Conservation (phyloP, 2,888 invertebrate species). For the Onchidella celtica region DNA sequence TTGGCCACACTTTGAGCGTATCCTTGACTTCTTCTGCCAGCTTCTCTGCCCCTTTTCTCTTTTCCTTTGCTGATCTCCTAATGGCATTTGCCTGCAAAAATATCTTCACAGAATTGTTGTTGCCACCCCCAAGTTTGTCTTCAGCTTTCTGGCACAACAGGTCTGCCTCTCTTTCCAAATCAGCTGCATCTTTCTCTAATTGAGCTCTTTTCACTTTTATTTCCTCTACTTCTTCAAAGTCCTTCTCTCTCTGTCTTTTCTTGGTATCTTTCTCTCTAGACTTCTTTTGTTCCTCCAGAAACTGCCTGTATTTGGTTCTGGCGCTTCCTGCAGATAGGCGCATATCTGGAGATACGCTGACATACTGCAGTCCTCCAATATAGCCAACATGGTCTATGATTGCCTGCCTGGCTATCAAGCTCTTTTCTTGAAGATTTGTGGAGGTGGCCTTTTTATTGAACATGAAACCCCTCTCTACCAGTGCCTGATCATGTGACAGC, state of each 20-base stretch:
- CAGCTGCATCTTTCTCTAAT: background rate
- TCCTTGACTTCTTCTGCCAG: background rate
- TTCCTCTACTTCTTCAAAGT: background rate
- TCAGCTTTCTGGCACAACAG: background rate
- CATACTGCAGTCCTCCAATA: background rate
- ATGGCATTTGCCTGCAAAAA: background rate
- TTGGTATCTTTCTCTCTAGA: background rate
- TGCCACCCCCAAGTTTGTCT: no score
- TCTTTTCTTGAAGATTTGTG: background rate
- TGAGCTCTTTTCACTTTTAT: background rate
- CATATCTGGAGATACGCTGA: background rate
- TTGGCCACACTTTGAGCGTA: background rate
- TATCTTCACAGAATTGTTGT: background rate
- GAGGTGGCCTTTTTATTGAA: background rate
- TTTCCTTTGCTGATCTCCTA: background rate
- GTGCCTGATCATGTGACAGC: background rate
- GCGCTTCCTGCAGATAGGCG: background rate
- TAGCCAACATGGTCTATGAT: background rate
- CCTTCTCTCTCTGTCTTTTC: background rate
- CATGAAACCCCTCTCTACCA: constrained; percentile 4
- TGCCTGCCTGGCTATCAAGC: background rate
- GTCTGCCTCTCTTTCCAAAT: background rate
- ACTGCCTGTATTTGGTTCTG: background rate
- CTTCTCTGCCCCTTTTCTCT: background rate
- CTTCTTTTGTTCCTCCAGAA: background rate